Evolutionary conservation across 2,888 invertebrate species (phyloP), one percentile per base, ranked within the genome.

Genomic region (Phasia obesa): DNA sequence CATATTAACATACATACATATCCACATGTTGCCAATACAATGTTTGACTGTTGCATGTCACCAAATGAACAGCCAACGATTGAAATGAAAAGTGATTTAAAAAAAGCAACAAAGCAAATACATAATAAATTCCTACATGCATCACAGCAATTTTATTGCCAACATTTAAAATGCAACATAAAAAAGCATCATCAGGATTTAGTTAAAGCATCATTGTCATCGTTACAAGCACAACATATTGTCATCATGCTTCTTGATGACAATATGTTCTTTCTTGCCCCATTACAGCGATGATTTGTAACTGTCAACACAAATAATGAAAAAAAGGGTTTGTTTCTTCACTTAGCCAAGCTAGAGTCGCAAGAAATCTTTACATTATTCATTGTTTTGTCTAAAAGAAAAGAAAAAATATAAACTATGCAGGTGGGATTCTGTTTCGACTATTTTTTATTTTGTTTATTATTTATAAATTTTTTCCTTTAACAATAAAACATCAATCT

Each of bases 201-300:
- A 57, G 57, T 31, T 57, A 49, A 59, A 69, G 13, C 71, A 49
- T 23, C 25, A 35, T 51, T 15, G 21, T 6, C n/a, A 11, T 42
- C 27, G 31, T 38, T 23, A 23, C n/a, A 6, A 19, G 15, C 17
- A 25, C 19, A 23, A 5, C n/a, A 19, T 35, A 49, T 47, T 35
- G 25, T 42, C 47, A 21, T 70, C 47, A 38, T 15, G 9, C 19
- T 6, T 15, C 19, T 62, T 49, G 64, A 49, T 65, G n/a, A n/a
- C n/a, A n/a, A n/a, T n/a, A n/a, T n/a, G n/a, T n/a, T n/a, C n/a
- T n/a, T n/a, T n/a, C n/a, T n/a, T n/a, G 49, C 17, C 6, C 38
- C 25, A 75, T 57, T 75, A 19, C 27, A 49, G 7, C 38, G 25
- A 75, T 75, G 75, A 75, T 75, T 75, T 75, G 59, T 75, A 75